Conservation (phyloP, 2,888 invertebrate genomes). For the Podabrus alpinus region DNA sequence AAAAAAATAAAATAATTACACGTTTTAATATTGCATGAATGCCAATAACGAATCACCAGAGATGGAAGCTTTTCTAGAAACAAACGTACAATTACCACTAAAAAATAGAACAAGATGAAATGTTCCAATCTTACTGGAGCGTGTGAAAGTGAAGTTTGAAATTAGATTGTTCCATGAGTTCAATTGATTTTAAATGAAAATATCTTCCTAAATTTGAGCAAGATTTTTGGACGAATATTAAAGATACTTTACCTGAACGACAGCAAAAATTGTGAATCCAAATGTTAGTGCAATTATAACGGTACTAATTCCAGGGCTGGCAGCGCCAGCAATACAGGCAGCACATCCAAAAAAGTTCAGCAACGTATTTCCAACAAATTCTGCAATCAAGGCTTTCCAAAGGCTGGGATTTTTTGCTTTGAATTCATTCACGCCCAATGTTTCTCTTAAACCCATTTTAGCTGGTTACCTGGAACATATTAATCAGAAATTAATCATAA, state of each 20-base stretch:
- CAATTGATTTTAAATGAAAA: no score
- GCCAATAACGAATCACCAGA: background rate
- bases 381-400: slow-evolving; percentile 82
- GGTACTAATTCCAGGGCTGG: slow-evolving; percentile 50
- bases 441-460: slow-evolving; percentile 60
- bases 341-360: slow-evolving; percentile 91
- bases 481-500: background rate
- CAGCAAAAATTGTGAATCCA: slow-evolving; percentile 82
- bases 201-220: background rate
- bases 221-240: background rate
- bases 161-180: background rate
- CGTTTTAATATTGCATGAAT: background rate
- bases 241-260: slow-evolving; percentile 63
- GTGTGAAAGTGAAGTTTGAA: background rate
- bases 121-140: background rate
- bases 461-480: slow-evolving; percentile 11
- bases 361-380: slow-evolving; percentile 84
- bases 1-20: background rate
- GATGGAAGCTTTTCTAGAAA: background rate
- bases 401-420: slow-evolving; percentile 69
- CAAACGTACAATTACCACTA: background rate
- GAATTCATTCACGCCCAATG: slow-evolving; percentile 73
- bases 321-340: slow-evolving; percentile 63
- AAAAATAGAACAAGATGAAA: background rate
- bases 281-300: slow-evolving; percentile 82